A percentile compares a stretch with the other conserved stretches of the same genome.
These are phyloP conservation scores for Numenius phaeopus DNA, from an alignment of 2,797 vertebrate species.

Conservation along the genomic window DNA sequence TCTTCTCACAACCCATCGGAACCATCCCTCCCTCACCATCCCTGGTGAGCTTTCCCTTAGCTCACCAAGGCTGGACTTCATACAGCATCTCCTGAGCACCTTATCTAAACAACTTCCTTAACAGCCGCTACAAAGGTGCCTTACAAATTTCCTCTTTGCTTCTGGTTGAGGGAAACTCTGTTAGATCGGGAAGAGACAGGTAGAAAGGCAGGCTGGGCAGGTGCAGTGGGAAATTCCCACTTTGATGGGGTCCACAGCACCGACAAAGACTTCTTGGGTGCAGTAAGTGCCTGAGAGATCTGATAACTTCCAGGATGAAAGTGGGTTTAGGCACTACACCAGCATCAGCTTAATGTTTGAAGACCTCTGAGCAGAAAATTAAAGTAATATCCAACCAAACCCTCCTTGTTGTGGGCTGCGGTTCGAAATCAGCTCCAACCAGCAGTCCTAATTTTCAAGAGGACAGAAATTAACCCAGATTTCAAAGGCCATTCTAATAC, in stretches of 20 bases:
- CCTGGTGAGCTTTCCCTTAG: neutral
- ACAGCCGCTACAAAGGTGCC: neutral
- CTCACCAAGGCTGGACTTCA: neutral
- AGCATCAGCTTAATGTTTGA: neutral
- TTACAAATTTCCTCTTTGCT: neutral
- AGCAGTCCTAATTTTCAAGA: neutral
- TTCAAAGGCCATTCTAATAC: neutral
- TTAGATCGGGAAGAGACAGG: neutral
- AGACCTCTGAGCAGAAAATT: neutral
- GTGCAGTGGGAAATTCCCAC: neutral
- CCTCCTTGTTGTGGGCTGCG: neutral
- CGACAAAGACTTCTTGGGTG: neutral
- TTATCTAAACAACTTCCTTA: neutral
- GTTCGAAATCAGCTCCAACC: neutral
- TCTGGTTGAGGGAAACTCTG: neutral
- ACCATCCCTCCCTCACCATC: neutral
- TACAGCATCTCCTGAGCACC: neutral
- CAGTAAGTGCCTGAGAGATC: neutral
- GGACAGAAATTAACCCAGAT: neutral
- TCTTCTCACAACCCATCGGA: neutral
- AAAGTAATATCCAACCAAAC: neutral
- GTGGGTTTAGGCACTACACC: neutral
- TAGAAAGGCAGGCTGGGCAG: neutral
- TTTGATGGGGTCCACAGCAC: rapidly evolving
- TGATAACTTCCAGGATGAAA: neutral